Base-by-base conservation (phyloP, 2,888 invertebrate genomes). In the Ormyrus pomaceus region DNA sequence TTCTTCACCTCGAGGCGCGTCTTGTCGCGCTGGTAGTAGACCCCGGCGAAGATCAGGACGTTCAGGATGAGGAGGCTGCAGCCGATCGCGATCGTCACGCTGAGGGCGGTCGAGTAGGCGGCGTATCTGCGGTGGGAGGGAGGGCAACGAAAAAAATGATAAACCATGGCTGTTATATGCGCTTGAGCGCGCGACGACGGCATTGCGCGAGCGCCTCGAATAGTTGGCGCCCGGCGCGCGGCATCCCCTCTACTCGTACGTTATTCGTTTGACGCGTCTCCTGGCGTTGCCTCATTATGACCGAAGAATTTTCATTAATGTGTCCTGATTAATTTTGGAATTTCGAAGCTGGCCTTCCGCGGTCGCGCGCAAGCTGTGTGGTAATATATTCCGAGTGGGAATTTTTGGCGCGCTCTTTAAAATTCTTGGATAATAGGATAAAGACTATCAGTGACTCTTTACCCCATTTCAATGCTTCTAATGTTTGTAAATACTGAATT, bases 11-110 rank as follows among this genome's bases (percentile, higher is more conserved):
- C 96, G 86, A 95, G 92, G 83, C 95, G 92, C 69, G 95, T 95
- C 91, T 95, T 95, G 88, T 96, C 96, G 77, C 96, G 92, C 89
- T 98, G 98, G 89, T 98, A 98, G 90, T 98, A 98, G 3, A 98
- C 97, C 8, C 97, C 98, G 75, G 97, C 98, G 88, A 98, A 98
- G 88, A 98, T 97, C 48, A 98, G 92, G 71, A 98, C 96, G 89
- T 98, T 98, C 10, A 98, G 92, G 87, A 98, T 97, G 48, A 98
- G 93, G 82, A 98, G 91, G 4, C 97, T 97, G 89, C 98, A 97
- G 62, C 98, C 98, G 83, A 98, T 97, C 65, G 98, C 98, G 85
- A 98, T 97, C 34, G 97, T 98, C 0, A 97, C 97, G 90, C 97
- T 97, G 53, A 98, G 91, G 1, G 97, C 97, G 4, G 97, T 97